A percentile compares a stretch with the other conserved stretches of the same genome.
These are phyloP conservation scores for Macrotus californicus DNA, from an alignment of 2,113 vertebrate genomes.

Conservation along the genomic window DNA sequence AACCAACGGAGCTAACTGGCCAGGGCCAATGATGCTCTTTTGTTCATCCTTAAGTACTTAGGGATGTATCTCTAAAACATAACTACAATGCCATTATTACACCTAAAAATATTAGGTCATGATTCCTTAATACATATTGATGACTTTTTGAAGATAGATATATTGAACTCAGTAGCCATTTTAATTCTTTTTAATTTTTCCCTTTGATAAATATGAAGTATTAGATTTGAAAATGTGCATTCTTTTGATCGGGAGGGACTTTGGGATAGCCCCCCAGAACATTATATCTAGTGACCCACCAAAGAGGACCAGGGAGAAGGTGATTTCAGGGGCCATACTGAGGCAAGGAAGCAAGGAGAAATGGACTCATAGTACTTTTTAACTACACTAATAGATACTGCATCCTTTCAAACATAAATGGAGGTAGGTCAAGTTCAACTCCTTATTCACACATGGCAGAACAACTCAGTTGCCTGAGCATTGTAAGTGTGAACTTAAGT, in stretches of 20 bases:
- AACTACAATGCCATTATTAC: not conserved
- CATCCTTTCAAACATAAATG: not conserved
- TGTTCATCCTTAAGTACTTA: not conserved
- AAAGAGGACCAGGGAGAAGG: not conserved
- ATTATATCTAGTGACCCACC: not conserved
- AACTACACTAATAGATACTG: not conserved
- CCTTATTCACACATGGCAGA: not conserved
- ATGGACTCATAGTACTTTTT: not conserved
- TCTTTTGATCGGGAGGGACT: not conserved
- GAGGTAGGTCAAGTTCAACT: not conserved
- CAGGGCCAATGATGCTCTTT: not conserved
- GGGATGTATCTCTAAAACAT: not conserved
- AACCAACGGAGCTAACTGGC: too few relatives aligned
- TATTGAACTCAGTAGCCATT: not conserved
- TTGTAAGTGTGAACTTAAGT: not conserved
- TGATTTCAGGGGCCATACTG: not conserved
- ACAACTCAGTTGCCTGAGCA: not conserved
- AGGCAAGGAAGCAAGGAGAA: not conserved
- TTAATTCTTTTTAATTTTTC: not conserved
- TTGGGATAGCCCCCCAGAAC: not conserved
- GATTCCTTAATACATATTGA: not conserved
- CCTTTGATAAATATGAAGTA: not conserved
- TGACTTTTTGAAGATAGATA: not conserved
- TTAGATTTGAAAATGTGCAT: not conserved
- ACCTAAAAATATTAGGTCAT: not conserved